A percentile compares a stretch with the other conserved stretches of the same genome.
Evolutionary conservation across 2,888 invertebrate genomes (phyloP).

Genomic region (Drosophila neutralis): DNA sequence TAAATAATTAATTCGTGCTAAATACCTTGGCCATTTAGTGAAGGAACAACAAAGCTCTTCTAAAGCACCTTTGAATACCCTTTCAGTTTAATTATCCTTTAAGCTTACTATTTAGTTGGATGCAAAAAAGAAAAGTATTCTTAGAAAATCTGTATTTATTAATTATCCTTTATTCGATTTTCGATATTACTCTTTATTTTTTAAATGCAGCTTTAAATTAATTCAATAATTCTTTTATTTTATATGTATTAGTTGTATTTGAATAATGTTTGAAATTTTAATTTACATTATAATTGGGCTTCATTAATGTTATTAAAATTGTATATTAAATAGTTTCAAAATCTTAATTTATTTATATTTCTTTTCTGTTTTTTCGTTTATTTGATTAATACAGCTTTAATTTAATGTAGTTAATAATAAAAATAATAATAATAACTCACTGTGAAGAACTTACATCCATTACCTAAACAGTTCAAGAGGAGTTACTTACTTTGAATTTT

Average conservation of each 20-base stretch:
- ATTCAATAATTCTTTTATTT: not conserved
- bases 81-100: not conserved
- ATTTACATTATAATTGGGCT: not conserved
- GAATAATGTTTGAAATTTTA: not conserved
- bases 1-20: conserved; percentile 81
- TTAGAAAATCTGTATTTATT: not conserved
- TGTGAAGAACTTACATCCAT: not conserved
- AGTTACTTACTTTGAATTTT: not conserved
- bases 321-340: not conserved
- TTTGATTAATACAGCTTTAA: not conserved
- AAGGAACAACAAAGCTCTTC: conserved; percentile 29
- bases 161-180: not conserved
- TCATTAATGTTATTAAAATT: not conserved
- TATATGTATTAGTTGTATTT: not conserved
- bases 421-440: not conserved
- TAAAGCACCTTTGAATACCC: conserved; percentile 7
- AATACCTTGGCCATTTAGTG: conserved; percentile 81
- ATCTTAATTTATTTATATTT: no score
- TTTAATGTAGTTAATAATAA: not conserved
- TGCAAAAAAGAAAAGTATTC: not conserved
- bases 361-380: not conserved
- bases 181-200: not conserved
- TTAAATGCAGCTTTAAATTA: not conserved
- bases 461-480: not conserved
- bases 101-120: not conserved